phyloP scores from a whole-genome alignment of 2,113 vertebrate species.

The Mionectes macconnelli region DNA sequence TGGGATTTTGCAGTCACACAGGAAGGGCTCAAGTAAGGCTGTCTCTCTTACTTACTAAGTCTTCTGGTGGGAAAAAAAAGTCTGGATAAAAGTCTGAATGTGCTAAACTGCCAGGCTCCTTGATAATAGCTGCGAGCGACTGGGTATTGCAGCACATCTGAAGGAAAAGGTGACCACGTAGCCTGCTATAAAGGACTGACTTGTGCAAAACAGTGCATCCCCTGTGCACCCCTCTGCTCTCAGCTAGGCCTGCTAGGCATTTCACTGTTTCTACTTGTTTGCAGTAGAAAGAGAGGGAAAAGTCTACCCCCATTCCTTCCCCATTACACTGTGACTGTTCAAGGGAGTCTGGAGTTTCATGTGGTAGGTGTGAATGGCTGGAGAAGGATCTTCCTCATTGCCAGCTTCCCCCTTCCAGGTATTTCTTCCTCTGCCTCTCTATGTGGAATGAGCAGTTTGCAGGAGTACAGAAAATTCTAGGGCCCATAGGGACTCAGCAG shows the following conservation, averaged over 20 bases:
- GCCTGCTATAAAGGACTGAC: background rate
- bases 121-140: background rate
- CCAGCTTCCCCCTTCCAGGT: background rate
- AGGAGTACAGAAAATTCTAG: background rate
- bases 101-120: background rate
- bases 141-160: background rate
- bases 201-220: background rate
- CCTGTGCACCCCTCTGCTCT: background rate
- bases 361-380: fast-evolving
- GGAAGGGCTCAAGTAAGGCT: background rate
- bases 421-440: background rate
- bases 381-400: background rate
- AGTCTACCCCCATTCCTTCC: background rate
- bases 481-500: background rate
- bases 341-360: background rate
- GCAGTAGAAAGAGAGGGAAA: background rate
- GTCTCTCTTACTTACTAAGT: background rate
- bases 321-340: fast-evolving
- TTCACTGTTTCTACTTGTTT: background rate
- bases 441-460: background rate
- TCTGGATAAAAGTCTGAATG: background rate
- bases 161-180: background rate
- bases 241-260: fast-evolving
- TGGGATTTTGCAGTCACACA: background rate
- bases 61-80: background rate